Base-by-base conservation (phyloP, 2,797 vertebrate genomes). In the Propithecus deckenii region DNA sequence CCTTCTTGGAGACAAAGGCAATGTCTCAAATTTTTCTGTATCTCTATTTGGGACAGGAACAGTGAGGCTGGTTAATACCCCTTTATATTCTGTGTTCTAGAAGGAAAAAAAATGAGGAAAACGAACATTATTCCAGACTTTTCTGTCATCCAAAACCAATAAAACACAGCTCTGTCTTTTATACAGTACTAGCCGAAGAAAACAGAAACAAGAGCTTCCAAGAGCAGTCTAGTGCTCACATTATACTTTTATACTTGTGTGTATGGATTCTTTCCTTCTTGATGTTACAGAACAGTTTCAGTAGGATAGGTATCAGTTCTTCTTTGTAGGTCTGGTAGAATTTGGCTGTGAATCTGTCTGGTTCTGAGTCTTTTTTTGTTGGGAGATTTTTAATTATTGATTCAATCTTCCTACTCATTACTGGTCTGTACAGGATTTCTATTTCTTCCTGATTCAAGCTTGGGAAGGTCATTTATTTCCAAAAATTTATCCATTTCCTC, bases 161-260 rank as follows among this genome's bases (percentile, higher is more conserved):
- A 94, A 94, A 98, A 98, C 97, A 97, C 92, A 98, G 97, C 97
- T 97, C 92, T 97, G 97, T 95, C 97, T 97, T 97, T 96, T 98
- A 48, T 98, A 98, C 98, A 98, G 98, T 98, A 98, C 98, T 98
- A 98, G 98, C 97, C 97, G 96, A 98, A 96, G 96, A 91, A 93
- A 98, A 98, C 95, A 98, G 98, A 98, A 98, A 97, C 91, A 90
- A 98, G 98, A 98, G 96, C 97, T 96, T 97, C 96, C 93, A 96
- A 96, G 98, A 98, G 98, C 98, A 97, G 98, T 96, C 98, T 97
- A 95, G 98, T 97, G 98, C 98, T 98, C 98, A 97, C 98, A 97
- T 98, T 3, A 17, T 86, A 95, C 96, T 94, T 91, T 95, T 97
- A 97, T 97, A 98, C 98, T 97, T 86, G 74, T 38, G n/a, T 94